These are phyloP conservation scores for Volucella inflata DNA, from an alignment of 2,888 invertebrate genomes.

Conservation along the genomic window DNA sequence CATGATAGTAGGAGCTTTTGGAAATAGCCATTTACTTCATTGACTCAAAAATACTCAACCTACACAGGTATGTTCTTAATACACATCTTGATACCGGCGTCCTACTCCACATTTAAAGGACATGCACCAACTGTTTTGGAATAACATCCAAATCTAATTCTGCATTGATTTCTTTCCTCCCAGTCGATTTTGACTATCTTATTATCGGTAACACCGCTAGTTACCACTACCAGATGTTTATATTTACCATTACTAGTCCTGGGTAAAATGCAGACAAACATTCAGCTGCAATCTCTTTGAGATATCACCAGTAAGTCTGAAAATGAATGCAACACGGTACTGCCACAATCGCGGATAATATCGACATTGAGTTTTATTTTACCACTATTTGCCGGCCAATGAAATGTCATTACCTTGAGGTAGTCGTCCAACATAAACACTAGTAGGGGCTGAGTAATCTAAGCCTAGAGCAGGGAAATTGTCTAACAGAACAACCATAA, in stretches of 20 bases:
- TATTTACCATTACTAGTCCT: not conserved
- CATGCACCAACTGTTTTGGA: not conserved
- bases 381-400: conserved; percentile 5
- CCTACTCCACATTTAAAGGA: not conserved
- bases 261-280: conserved; percentile 3
- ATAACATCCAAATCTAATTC: conserved; percentile 1
- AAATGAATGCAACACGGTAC: conserved; percentile 37
- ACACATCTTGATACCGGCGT: not conserved
- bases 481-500: conserved; percentile 11
- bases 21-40: too few species aligned
- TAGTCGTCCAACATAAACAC: conserved; percentile 2
- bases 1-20: too few species aligned
- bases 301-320: conserved; percentile 32
- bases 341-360: conserved; percentile 28
- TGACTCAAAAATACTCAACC: too few species aligned
- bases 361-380: conserved; percentile 34
- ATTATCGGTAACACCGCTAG: conserved; percentile 1
- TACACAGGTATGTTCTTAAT: too few species aligned
- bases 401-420: conserved; percentile 12
- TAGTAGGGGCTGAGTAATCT: not conserved
- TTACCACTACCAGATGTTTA: not conserved
- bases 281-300: conserved; percentile 33
- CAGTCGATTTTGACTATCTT: not conserved
- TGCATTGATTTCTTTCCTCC: too few species aligned
- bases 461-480: conserved; percentile 26